Base-by-base conservation (phyloP, 2,888 invertebrate species). In the Tenthredo distinguenda region DNA sequence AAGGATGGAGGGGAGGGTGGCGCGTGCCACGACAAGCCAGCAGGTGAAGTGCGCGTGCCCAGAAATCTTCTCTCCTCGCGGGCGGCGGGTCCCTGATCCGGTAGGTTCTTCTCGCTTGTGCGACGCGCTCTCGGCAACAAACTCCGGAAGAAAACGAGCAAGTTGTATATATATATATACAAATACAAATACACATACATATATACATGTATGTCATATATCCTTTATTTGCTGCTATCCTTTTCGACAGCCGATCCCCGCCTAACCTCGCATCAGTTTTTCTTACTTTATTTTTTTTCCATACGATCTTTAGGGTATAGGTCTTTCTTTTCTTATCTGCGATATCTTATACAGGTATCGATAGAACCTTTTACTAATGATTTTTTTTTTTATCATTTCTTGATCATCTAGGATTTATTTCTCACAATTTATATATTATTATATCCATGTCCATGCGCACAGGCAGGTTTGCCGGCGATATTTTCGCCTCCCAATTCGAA, bases 41-140 rank as follows among this genome's bases (percentile, higher is more conserved):
- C 93, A 93, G 93, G 92, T 93, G 93, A 90, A 93, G 90, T 92
- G 92, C 93, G 93, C 93, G 93, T 93, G 93, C 93, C 92, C 92
- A 91, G 91, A 90, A 68, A 85, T 83, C 21, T 84, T 74, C 84
- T 68, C 86, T 72, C 86, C 84, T 79, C 79, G 26, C 71, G 50
- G 43, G 26, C 71, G 50, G 43, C 76, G 77, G 40, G 58, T 58
- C 77, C 74, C 74, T 31, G 58, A 58, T 81, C 55, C 79, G 55
- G 26, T 77, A 21, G 72, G 43, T 68, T 68, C 68, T 68, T 68
- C 31, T 68, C 68, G 68, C 31, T 68, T 68, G 18, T 68, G 26
- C 68, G 31, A 34, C 68, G 68, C 68, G 68, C 68, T 68, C 68
- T 68, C 68, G 31, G 68, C 68, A 68, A 68, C 68, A 34, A 68